Evolutionary conservation across 1,140 invertebrate genomes (phyloP), one percentile per base, ranked within the genome.

Genomic region (Agraylea sexmaculata): DNA sequence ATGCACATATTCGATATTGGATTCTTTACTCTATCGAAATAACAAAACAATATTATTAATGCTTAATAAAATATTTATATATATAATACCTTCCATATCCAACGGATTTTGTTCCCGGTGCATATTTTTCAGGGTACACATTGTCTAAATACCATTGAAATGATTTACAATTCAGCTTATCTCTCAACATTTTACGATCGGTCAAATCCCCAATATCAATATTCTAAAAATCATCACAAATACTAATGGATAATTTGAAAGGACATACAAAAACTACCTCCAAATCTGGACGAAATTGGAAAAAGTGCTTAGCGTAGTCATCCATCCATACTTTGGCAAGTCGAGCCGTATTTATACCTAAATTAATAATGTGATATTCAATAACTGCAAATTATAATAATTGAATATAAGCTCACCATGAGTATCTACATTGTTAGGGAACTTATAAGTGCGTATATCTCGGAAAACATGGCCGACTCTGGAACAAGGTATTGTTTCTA

Each of bases 271-370:
- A n/a, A n/a, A 58, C 60, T 55, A 84, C 80, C 66, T 77, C 70
- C 11, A 89, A 64, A 56, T 91, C 87, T 8, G 74, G 75, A 15
- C 87, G 68, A 59, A 89, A 76, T 41, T 83, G 55, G 52, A 86
- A 91, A 64, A 90, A 91, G 30, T 90, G 72, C 51, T 85, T 71
- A 30, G 84, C 83, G 53, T 90, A 94, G 32, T 88, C 83, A 57
- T 95, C 93, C 91, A 97, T 96, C 94, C 94, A 99, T 2, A 95
- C 90, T 54, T 91, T 76, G 1, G 87, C 91, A 56, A 91, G 73
- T 40, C 92, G 71, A 6, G 83, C 87, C 1, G 88, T 93, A 66
- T 95, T 96, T 28, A 91, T 86, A 29, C 88, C 88, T 68, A 37
- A 2, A 39, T n/a, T n/a, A n/a, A n/a, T 6, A 6, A 32, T 10